phyloP scores from a whole-genome alignment of 2,888 invertebrate species.

The Dicranocentrus wangi region DNA sequence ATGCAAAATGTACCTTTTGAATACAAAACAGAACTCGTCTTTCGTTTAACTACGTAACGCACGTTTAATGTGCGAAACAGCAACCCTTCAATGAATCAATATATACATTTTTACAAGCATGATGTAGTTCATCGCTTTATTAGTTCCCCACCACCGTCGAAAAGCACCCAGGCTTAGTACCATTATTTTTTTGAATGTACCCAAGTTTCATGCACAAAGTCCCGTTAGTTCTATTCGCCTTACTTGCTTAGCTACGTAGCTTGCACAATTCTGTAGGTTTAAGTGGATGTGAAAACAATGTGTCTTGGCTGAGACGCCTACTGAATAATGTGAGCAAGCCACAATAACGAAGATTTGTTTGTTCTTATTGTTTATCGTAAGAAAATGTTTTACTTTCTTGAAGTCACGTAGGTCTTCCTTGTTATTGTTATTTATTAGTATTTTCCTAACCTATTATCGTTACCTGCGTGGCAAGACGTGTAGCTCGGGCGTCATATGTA shows the following conservation, averaged over 20 bases:
- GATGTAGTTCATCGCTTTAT: no score
- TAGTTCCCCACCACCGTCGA: no score
- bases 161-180: no score
- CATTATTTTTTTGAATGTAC: no score
- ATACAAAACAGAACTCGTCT: slow-evolving; percentile 3
- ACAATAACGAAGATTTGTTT: neutral
- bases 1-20: slow-evolving; percentile 21
- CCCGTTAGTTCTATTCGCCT: neutral
- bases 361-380: slow-evolving; percentile 15
- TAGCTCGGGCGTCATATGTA: neutral
- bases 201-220: neutral
- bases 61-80: slow-evolving; percentile 11
- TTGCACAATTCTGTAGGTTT: no score
- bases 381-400: slow-evolving; percentile 12
- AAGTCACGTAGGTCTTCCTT: slow-evolving; percentile 19
- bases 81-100: no score
- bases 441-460: neutral
- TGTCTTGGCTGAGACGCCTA: no score
- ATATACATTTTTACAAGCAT: no score
- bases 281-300: no score
- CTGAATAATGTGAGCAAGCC: no score
- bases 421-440: slow-evolving; percentile 13
- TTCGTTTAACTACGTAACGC: neutral
- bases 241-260: no score
- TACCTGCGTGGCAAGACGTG: neutral